Conservation (phyloP, 2,113 vertebrate species). For the Aphelocoma coerulescens region DNA sequence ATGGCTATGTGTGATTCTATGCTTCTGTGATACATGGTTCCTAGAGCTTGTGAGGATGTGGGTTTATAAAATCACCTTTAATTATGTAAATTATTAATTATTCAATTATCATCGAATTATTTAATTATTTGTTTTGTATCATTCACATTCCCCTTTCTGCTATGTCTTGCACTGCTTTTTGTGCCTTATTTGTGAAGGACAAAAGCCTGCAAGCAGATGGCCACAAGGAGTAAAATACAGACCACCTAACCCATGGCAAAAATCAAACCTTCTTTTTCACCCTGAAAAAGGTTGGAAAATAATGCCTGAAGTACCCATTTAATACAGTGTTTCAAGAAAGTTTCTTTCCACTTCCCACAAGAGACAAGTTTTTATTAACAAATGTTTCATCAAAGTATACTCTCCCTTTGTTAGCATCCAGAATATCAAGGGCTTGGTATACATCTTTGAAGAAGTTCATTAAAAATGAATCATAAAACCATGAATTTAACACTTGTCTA, state of each 20-base stretch:
- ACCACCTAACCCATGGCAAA: background rate
- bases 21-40: background rate
- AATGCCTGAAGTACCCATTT: background rate
- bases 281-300: background rate
- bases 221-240: background rate
- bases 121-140: background rate
- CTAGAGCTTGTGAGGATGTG: background rate
- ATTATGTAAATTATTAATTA: background rate
- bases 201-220: background rate
- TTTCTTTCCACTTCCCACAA: background rate
- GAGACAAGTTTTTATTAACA: background rate
- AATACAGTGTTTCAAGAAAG: background rate
- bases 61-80: background rate
- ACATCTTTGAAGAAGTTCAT: background rate
- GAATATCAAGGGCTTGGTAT: background rate
- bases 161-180: background rate
- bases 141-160: background rate
- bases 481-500: conserved; percentile 10
- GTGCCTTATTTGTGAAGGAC: background rate
- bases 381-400: background rate
- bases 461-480: conserved; percentile 12
- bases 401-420: background rate
- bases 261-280: background rate
- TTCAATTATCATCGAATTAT: background rate
- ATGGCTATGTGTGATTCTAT: fast-evolving